These are phyloP conservation scores for Bradypus variegatus DNA, from an alignment of 2,797 vertebrate species.

Conservation along the genomic window DNA sequence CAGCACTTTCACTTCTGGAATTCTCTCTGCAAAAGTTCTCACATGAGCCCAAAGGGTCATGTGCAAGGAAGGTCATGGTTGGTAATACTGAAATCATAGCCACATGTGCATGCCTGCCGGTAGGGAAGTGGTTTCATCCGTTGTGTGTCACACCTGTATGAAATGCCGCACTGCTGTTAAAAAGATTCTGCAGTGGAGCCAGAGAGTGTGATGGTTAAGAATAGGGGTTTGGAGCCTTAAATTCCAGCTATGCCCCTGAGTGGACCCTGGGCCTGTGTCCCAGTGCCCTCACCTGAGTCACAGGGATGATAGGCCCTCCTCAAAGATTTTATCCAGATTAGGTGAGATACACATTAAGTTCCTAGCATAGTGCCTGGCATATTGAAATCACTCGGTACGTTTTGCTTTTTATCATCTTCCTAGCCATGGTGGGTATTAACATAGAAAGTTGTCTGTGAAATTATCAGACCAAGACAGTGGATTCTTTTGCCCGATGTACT, in stretches of 20 bases:
- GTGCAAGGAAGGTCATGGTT: background rate
- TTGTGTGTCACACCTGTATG: accelerated
- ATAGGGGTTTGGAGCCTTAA: background rate
- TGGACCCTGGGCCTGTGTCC: background rate
- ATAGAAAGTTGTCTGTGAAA: background rate
- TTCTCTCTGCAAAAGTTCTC: background rate
- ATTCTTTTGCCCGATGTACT: too few relatives aligned
- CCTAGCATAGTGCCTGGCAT: background rate
- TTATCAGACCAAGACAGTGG: too few relatives aligned
- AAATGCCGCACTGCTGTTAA: background rate
- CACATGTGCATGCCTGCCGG: background rate
- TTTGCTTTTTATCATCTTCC: background rate
- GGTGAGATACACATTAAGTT: background rate
- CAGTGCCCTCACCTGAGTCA: background rate
- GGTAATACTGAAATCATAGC: too few relatives aligned
- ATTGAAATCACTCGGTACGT: background rate
- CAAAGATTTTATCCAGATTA: background rate
- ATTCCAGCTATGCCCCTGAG: background rate
- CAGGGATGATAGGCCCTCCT: background rate
- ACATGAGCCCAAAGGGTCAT: background rate
- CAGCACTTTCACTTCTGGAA: constrained; percentile 44
- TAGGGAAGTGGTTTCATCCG: background rate
- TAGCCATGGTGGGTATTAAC: accelerated
- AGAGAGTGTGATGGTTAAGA: background rate
- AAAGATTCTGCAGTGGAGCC: background rate